Evolutionary conservation across 1,140 invertebrate species (phyloP), one percentile per base, ranked within the genome.

Genomic region (Calycopis cecrops): DNA sequence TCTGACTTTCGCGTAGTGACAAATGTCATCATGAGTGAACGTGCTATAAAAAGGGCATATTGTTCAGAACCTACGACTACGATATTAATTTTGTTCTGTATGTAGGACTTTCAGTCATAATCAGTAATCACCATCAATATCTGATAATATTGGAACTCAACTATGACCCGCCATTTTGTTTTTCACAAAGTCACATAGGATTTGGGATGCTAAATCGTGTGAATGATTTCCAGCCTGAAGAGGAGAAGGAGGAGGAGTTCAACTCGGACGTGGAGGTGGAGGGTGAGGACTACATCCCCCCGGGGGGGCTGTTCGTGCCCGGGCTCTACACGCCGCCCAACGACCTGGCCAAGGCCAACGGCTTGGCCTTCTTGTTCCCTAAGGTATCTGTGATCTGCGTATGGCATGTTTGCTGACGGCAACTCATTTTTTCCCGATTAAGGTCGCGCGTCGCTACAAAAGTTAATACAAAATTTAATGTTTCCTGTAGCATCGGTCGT

Each of bases 281-380:
- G 18, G 79, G 60, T 0, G 85, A 87, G 54, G 79, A 82, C 0
- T 87, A 85, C 52, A 87, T 87, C 2, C 85, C 85, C 7, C 78
- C 79, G 0, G 80, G 78, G 12, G 85, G 82, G 0, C 67, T 87
- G 16, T 76, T 85, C 48, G 78, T 87, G 17, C 82, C 84, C 0
- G 84, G 84, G 0, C 51, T 87, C 6, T 87, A 85, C 49, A 51
- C 75, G 1, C 84, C 84, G 0, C 72, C 82, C 2, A 87, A 87
- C 34, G 68, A 83, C 8, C 57, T 87, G 11, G 77, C 80, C 0
- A 87, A 82, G 53, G 73, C 84, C 8, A 80, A 80, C 56, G 84
- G 63, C 35, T 55, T 87, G 0, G 61, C 70, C 8, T 76, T 52
- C 35, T 84, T 87, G 52, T 87, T 69, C 58, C 79, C 82, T 4